phyloP scores from a whole-genome alignment of 1,140 invertebrate species.

The Pogonognathellus flavescens region DNA sequence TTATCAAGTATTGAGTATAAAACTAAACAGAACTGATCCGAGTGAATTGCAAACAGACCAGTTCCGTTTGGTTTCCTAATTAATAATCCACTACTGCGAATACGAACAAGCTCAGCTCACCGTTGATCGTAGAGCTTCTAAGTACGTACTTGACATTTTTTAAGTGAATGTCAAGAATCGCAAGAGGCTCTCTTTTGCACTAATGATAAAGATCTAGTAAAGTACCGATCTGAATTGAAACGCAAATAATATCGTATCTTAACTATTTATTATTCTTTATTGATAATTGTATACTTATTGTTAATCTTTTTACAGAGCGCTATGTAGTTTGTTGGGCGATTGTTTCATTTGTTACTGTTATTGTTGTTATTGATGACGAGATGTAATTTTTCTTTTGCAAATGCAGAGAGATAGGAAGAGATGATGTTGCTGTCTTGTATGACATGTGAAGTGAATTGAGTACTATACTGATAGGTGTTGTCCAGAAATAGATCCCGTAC shows the following conservation, averaged over 20 bases:
- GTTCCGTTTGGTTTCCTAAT: constrained; percentile 44
- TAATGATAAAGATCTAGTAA: constrained; percentile 18
- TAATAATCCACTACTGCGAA: constrained; percentile 44
- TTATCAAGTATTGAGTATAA: constrained; percentile 42
- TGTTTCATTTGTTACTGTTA: constrained; percentile 43
- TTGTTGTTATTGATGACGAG: constrained; percentile 21
- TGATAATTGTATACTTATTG: too few relatives aligned
- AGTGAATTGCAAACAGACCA: constrained; percentile 19
- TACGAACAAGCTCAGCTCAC: constrained; percentile 36
- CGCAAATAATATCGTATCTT: background rate
- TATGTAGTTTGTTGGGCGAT: constrained; percentile 31
- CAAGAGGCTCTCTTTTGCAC: constrained; percentile 43
- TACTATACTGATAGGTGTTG: background rate
- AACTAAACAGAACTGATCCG: constrained; percentile 38
- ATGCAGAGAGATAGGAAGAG: constrained; percentile 47
- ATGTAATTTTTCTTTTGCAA: constrained; percentile 49
- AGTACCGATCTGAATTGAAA: constrained; percentile 35
- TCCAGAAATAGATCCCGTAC: background rate
- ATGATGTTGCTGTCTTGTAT: constrained; percentile 38
- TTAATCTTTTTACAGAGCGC: background rate
- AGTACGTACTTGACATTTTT: constrained; percentile 30
- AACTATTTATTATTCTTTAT: constrained; percentile 34
- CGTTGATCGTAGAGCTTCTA: constrained; percentile 35
- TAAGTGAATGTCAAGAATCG: constrained; percentile 15
- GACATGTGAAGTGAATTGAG: background rate